phyloP scores from a whole-genome alignment of 1,140 invertebrate genomes.

The Paramacrobiotus metropolitanus region DNA sequence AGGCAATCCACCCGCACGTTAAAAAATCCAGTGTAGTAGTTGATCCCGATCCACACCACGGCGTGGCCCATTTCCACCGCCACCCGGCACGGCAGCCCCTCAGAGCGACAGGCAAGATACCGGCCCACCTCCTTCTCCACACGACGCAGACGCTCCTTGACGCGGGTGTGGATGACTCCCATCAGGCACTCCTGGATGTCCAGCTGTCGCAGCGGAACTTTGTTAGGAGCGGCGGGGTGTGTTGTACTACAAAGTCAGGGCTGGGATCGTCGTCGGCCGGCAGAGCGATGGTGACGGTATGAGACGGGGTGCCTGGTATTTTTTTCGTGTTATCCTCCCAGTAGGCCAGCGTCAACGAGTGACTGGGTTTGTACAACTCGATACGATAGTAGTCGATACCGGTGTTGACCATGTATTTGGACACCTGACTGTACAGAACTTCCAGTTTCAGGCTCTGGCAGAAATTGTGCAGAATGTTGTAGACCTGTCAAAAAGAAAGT shows the following conservation, averaged over 20 bases:
- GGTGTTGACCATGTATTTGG: constrained; percentile 17
- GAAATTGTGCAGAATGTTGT: constrained; percentile 38
- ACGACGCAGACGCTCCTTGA: constrained; percentile 49
- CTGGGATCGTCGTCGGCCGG: background rate
- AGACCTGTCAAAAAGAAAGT: background rate
- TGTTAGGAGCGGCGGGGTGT: constrained; percentile 30
- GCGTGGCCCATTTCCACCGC: background rate
- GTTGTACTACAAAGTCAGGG: constrained; percentile 7
- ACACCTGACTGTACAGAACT: constrained; percentile 75
- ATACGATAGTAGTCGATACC: constrained; percentile 54
- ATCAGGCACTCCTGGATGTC: constrained; percentile 85
- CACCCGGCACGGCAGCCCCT: background rate
- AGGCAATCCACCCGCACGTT: background rate
- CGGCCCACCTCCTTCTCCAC: constrained; percentile 43
- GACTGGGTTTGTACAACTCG: constrained; percentile 71
- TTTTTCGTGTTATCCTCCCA: constrained; percentile 40
- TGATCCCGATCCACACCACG: background rate
- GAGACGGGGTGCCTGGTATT: background rate
- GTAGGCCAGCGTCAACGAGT: constrained; percentile 67
- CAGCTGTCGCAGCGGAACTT: constrained; percentile 46
- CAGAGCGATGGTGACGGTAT: constrained; percentile 5
- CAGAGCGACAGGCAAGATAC: background rate
- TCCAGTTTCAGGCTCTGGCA: constrained; percentile 84
- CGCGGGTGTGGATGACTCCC: constrained; percentile 84
- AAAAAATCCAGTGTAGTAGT: background rate